These are phyloP conservation scores for Hermodice carunculata DNA, from an alignment of 2,888 invertebrate species.

Conservation along the genomic window DNA sequence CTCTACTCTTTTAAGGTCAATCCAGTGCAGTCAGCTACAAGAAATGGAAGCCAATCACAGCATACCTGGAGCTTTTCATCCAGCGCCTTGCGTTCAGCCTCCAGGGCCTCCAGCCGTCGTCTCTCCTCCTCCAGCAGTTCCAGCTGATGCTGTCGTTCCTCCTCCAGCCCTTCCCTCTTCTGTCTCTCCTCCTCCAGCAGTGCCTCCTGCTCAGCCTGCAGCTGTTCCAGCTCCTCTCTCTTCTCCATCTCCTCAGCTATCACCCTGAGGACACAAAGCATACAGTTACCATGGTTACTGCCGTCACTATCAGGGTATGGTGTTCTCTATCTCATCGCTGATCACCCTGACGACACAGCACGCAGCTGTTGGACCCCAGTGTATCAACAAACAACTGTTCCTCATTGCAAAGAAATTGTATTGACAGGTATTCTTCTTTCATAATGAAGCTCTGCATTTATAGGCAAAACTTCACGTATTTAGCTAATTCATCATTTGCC, in stretches of 20 bases:
- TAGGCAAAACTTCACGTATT: no score
- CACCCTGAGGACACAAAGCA: conserved; percentile 8
- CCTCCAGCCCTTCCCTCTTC: conserved; percentile 10
- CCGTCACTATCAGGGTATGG: not conserved
- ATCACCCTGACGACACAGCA: no score
- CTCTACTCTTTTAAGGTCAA: no score
- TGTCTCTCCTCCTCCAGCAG: conserved; percentile 2
- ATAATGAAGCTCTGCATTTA: no score
- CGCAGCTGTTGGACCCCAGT: no score
- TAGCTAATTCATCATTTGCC: no score
- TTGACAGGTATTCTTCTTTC: no score
- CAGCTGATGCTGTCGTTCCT: conserved; percentile 1
- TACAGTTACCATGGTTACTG: not conserved
- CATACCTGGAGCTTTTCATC: conserved; percentile 8
- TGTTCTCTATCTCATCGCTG: not conserved
- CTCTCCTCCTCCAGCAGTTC: conserved; percentile 4
- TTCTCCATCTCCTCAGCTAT: conserved; percentile 20
- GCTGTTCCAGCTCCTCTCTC: conserved; percentile 6
- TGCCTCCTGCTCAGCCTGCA: conserved; percentile 4
- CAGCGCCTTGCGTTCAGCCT: not conserved
- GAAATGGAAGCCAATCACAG: no score
- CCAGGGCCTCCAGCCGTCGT: conserved; percentile 3
- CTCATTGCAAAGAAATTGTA: no score
- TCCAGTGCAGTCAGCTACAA: no score
- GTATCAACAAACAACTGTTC: no score